Evolutionary conservation across 2,113 vertebrate species (phyloP).

Genomic region (Setophaga kirtlandii): DNA sequence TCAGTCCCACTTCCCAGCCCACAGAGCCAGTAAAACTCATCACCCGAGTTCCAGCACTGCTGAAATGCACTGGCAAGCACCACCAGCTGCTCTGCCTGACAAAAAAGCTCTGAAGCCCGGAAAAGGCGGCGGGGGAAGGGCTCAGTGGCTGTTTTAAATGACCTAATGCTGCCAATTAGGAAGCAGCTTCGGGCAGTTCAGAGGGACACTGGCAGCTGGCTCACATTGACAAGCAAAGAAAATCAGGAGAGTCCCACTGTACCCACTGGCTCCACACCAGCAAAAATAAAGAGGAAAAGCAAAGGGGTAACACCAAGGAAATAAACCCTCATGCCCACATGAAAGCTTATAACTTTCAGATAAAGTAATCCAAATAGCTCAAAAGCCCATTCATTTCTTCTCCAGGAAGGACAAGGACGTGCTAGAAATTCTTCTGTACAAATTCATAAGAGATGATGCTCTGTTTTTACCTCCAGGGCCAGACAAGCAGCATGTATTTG

Average conservation of each 20-base stretch:
- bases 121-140: slow-evolving; percentile 42
- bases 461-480: not conserved
- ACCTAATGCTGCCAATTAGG: slow-evolving; percentile 63
- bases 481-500: not conserved
- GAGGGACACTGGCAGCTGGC: slow-evolving; percentile 43
- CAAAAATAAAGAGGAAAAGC: not conserved
- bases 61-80: not conserved
- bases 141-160: slow-evolving; percentile 2
- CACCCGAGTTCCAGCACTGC: not conserved
- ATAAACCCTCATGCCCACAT: not conserved
- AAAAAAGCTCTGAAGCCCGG: slow-evolving; percentile 2
- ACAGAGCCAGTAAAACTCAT: not conserved
- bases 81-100: not conserved
- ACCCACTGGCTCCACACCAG: not conserved
- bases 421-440: not conserved
- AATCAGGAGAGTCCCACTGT: not conserved
- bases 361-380: not conserved
- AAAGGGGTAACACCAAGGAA: not conserved
- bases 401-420: rapidly evolving
- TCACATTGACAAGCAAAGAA: not conserved
- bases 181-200: not conserved
- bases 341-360: not conserved
- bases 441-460: not conserved
- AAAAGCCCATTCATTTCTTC: not conserved
- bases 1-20: not conserved